Evolutionary conservation across 2,113 vertebrate genomes (phyloP).

Genomic region (human): DNA sequence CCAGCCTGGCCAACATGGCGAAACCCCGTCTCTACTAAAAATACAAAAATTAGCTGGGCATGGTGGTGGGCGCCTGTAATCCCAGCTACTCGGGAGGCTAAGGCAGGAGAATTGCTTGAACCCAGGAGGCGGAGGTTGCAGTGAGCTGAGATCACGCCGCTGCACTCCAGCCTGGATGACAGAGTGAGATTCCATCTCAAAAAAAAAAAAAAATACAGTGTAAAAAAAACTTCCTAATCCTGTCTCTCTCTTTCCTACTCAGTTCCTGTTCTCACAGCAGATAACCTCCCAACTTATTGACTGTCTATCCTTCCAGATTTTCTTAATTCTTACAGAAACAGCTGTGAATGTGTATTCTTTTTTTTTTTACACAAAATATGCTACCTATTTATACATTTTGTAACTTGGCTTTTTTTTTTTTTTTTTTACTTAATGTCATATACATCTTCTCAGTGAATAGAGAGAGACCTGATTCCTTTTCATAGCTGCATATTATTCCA

Average conservation of each 20-base stretch:
- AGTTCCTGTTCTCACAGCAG: neutral
- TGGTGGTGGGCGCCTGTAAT: no score
- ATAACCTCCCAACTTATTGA: neutral
- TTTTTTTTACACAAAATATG: neutral
- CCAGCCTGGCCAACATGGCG: no score
- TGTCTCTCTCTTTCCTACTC: neutral
- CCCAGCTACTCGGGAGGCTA: no score
- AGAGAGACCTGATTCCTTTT: neutral
- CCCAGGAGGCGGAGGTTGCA: no score
- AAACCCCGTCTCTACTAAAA: no score
- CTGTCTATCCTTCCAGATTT: neutral
- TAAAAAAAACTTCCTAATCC: neutral
- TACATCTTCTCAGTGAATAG: neutral
- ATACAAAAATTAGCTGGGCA: no score
- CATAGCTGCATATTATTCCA: neutral
- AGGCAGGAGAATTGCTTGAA: no score
- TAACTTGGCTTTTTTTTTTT: neutral
- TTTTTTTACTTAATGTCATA: neutral
- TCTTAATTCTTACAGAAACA: constrained; percentile 5
- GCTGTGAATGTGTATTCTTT: neutral
- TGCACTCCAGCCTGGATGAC: no score
- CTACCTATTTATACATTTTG: neutral
- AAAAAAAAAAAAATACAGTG: neutral
- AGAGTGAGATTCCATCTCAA: no score
- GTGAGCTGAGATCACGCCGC: no score